These are phyloP conservation scores for Xerus inauris DNA, from an alignment of 2,113 vertebrate genomes.

Conservation along the genomic window DNA sequence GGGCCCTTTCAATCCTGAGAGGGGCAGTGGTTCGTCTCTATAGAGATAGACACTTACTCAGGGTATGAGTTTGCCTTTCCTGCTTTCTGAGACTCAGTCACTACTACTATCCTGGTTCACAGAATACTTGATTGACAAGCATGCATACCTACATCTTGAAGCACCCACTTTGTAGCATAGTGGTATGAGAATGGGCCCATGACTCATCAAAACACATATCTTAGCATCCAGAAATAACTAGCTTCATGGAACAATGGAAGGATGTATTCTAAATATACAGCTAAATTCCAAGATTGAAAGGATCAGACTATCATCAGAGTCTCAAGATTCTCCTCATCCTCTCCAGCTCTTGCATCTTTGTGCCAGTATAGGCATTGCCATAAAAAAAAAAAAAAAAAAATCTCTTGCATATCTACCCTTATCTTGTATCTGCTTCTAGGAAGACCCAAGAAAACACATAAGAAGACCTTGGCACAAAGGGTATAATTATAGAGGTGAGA, in stretches of 20 bases:
- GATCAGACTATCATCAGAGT: background rate
- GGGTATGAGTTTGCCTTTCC: background rate
- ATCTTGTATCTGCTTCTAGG: background rate
- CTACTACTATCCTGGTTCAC: background rate
- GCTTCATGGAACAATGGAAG: background rate
- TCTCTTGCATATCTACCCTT: background rate
- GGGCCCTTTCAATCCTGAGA: background rate
- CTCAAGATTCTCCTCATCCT: background rate
- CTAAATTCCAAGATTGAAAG: background rate
- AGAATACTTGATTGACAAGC: background rate
- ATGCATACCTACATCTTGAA: background rate
- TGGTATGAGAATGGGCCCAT: background rate
- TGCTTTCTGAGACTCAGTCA: background rate
- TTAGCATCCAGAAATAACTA: background rate
- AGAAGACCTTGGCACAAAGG: background rate
- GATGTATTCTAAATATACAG: background rate
- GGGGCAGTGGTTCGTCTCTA: background rate
- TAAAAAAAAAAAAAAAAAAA: too few relatives aligned
- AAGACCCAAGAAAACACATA: background rate
- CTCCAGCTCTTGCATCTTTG: background rate
- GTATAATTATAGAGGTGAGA: background rate
- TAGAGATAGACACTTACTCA: background rate
- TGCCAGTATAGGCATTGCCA: background rate
- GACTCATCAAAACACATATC: too few relatives aligned
- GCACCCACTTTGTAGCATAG: background rate